Percentiles rank a stretch among this genome's conserved stretches.
phyloP scores from a whole-genome alignment of 2,797 vertebrate species.

The Coilia nasus region DNA sequence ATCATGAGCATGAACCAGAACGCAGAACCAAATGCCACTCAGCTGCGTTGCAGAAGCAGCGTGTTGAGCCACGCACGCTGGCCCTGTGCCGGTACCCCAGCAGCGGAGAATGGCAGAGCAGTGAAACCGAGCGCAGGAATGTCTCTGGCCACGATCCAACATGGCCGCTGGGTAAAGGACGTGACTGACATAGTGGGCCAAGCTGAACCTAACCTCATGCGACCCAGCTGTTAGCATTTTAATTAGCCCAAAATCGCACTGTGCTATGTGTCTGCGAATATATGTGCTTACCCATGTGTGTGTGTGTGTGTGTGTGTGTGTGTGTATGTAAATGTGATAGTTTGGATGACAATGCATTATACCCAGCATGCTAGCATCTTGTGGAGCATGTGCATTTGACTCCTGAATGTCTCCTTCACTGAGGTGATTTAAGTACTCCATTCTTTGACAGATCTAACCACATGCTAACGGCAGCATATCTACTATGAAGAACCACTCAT shows the following conservation, averaged over 20 bases:
- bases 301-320: not conserved
- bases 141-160: not conserved
- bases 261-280: not conserved
- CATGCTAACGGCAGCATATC: not conserved
- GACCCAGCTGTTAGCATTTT: constrained; percentile 20
- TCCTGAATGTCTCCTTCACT: not conserved
- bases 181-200: not conserved
- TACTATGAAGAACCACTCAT: not conserved
- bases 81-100: not conserved
- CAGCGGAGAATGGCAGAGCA: not conserved
- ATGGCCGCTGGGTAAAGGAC: not conserved
- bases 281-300: not conserved
- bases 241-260: not conserved
- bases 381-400: not conserved
- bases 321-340: not conserved
- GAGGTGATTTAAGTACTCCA: not conserved
- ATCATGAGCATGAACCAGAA: not conserved
- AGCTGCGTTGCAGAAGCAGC: not conserved
- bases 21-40: not conserved
- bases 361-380: not conserved
- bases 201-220: constrained; percentile 13
- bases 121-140: constrained; percentile 8
- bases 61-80: not conserved
- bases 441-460: not conserved
- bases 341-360: not conserved